Conservation (phyloP, 2,888 invertebrate genomes). For the Xylota segnis region DNA sequence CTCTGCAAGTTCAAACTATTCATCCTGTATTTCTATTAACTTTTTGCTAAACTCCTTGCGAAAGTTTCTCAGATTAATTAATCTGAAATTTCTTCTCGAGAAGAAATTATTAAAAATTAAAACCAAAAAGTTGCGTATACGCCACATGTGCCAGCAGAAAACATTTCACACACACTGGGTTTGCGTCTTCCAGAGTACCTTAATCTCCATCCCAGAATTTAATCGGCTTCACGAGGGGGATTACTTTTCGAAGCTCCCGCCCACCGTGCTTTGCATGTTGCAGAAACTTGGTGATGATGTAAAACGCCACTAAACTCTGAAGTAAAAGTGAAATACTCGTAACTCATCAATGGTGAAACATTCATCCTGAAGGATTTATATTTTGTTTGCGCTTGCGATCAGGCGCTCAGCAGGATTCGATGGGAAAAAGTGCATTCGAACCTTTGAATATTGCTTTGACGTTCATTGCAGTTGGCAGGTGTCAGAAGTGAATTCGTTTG, state of each 20-base stretch:
- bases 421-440: neutral
- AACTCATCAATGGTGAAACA: neutral
- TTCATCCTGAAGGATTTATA: slow-evolving; percentile 11
- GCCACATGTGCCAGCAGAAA: neutral
- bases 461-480: neutral
- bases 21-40: no score
- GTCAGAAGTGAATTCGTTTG: neutral
- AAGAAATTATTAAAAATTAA: neutral
- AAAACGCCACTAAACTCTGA: neutral
- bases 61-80: neutral
- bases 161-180: neutral
- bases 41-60: neutral
- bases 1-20: no score
- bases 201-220: slow-evolving; percentile 4
- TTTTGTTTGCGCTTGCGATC: neutral
- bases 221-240: neutral
- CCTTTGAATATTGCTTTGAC: neutral
- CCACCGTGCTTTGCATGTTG: neutral
- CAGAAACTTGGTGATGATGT: slow-evolving; percentile 20
- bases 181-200: neutral
- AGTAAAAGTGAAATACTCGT: slow-evolving; percentile 20
- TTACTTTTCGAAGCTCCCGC: neutral
- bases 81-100: neutral
- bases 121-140: neutral
- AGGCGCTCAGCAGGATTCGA: neutral